Evolutionary conservation across 2,113 vertebrate species (phyloP).

Genomic region (Clupea harengus): DNA sequence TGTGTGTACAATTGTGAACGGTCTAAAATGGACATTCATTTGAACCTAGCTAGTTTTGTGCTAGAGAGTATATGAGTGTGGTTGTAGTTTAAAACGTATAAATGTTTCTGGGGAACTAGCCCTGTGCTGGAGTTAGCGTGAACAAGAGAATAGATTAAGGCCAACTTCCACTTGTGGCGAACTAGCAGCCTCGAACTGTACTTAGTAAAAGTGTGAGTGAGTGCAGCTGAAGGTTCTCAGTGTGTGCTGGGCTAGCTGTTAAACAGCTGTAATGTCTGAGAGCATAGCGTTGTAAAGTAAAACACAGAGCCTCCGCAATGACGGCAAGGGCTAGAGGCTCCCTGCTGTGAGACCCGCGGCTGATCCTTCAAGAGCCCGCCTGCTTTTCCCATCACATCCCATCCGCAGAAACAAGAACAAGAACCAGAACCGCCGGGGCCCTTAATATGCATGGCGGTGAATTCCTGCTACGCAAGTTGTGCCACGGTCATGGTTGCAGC

Average conservation of each 20-base stretch:
- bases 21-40: not conserved
- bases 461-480: not conserved
- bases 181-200: not conserved
- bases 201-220: not conserved
- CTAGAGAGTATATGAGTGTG: not conserved
- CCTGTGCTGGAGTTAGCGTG: not conserved
- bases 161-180: conserved; percentile 5
- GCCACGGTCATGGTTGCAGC: not conserved
- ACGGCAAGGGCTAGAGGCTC: not conserved
- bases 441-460: not conserved
- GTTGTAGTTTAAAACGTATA: not conserved
- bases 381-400: not conserved
- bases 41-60: not conserved
- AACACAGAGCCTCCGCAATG: not conserved
- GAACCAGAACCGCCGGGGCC: not conserved
- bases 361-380: conserved; percentile 1
- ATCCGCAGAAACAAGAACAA: not conserved
- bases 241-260: not conserved
- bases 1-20: not conserved
- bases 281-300: conserved; percentile 15
- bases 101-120: not conserved
- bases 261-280: conserved; percentile 24
- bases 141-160: not conserved
- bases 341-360: not conserved
- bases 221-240: not conserved